phyloP scores from a whole-genome alignment of 2,888 invertebrate species.

The Acanthacorydalis orientalis region DNA sequence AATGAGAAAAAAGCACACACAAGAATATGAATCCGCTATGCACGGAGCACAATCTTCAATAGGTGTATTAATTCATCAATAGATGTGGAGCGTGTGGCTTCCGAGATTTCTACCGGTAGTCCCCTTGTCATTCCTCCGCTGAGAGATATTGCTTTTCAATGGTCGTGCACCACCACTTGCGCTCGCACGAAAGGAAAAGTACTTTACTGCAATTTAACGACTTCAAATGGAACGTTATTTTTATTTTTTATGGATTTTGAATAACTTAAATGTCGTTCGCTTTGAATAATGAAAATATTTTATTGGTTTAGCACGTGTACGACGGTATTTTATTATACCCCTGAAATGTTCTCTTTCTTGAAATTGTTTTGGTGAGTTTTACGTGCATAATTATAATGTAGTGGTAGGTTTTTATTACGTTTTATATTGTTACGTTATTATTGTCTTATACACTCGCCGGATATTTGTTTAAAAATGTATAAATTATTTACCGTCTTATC shows the following conservation, averaged over 20 bases:
- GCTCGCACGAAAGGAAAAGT: conserved; percentile 15
- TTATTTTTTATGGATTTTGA: conserved; percentile 15
- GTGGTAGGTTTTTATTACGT: too few species aligned
- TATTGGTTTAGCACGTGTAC: conserved; percentile 1
- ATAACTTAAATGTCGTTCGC: conserved; percentile 10
- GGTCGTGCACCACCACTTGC: conserved; percentile 2
- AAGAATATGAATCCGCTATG: neutral
- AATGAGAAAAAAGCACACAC: too few species aligned
- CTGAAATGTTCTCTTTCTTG: too few species aligned
- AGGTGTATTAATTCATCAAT: conserved; percentile 9
- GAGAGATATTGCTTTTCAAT: conserved; percentile 15
- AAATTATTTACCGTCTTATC: too few species aligned
- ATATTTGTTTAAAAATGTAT: too few species aligned
- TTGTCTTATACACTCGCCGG: too few species aligned
- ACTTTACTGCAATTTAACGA: conserved; percentile 19
- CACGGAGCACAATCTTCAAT: conserved; percentile 4
- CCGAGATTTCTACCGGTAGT: conserved; percentile 3
- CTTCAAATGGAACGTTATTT: conserved; percentile 16
- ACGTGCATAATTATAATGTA: too few species aligned
- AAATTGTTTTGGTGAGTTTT: too few species aligned
- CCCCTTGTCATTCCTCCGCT: neutral
- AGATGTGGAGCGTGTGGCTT: conserved; percentile 8
- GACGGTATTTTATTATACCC: too few species aligned
- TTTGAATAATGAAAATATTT: conserved; percentile 10
- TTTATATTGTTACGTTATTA: too few species aligned